Evolutionary conservation across 1,140 invertebrate species (phyloP).

Genomic region (Idris sp.): DNA sequence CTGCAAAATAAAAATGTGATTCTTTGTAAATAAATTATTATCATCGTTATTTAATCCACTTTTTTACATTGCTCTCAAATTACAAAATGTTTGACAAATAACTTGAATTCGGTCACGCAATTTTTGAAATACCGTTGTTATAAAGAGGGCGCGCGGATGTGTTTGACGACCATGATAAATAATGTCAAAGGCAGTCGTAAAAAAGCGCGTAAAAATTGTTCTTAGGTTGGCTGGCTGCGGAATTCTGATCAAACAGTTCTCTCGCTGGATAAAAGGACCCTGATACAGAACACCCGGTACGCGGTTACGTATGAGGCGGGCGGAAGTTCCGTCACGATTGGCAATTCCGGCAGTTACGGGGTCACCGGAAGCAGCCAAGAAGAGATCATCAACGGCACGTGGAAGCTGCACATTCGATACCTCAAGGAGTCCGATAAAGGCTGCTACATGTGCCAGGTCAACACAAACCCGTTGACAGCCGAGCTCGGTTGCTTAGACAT

Average conservation of each 20-base stretch:
- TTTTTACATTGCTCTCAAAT: too few relatives aligned
- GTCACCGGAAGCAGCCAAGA: conserved; percentile 81
- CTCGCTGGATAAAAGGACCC: conserved; percentile 89
- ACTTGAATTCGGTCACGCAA: too few relatives aligned
- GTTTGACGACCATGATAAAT: background rate
- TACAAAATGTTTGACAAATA: too few relatives aligned
- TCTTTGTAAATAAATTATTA: too few relatives aligned
- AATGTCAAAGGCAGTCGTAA: too few relatives aligned
- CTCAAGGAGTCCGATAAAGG: conserved; percentile 82
- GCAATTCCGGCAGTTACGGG: conserved; percentile 66
- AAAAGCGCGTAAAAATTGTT: conserved; percentile 61
- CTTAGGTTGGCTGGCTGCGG: conserved; percentile 93
- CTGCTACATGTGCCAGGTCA: conserved; percentile 85
- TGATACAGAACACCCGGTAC: conserved; percentile 92
- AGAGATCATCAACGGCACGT: conserved; percentile 82
- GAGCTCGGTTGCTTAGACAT: conserved; percentile 85
- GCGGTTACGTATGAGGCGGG: conserved; percentile 87
- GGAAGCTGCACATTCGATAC: conserved; percentile 83
- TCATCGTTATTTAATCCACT: too few relatives aligned
- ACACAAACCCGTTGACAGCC: conserved; percentile 84
- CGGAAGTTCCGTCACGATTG: conserved; percentile 81
- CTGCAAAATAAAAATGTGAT: too few relatives aligned
- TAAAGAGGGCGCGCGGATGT: too few relatives aligned
- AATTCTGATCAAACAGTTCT: conserved; percentile 93
- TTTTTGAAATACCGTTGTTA: too few relatives aligned